Evolutionary conservation across 2,888 invertebrate genomes (phyloP).

Genomic region (Mechanitis messenoides): DNA sequence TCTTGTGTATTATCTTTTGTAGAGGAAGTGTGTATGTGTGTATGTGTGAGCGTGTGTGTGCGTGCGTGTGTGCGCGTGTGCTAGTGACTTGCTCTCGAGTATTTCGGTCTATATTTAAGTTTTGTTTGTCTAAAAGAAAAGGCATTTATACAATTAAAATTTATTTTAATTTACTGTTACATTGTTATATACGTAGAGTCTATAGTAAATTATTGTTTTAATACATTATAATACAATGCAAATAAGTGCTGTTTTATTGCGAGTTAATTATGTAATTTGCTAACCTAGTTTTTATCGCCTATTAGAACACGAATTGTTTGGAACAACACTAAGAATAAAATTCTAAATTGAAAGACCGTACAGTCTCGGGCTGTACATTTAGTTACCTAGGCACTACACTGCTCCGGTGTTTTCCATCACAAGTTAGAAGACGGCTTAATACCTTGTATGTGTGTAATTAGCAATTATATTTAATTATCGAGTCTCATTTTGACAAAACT

Average conservation of each 20-base stretch:
- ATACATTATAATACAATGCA: slow-evolving; percentile 42
- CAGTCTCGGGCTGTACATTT: background rate
- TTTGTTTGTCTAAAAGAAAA: slow-evolving; percentile 56
- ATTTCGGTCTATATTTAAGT: slow-evolving; percentile 45
- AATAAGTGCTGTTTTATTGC: slow-evolving; percentile 22
- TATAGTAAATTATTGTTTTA: slow-evolving; percentile 71
- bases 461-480: slow-evolving; percentile 1
- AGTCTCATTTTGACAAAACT: slow-evolving; percentile 4
- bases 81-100: slow-evolving; percentile 36
- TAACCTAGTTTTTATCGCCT: slow-evolving; percentile 14
- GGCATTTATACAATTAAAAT: slow-evolving; percentile 67
- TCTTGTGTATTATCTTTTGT: slow-evolving; percentile 51
- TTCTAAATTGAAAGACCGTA: background rate
- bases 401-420: slow-evolving; percentile 2
- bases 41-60: too few relatives aligned
- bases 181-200: slow-evolving; percentile 69
- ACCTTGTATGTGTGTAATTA: slow-evolving; percentile 3
- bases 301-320: slow-evolving; percentile 10
- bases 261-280: slow-evolving; percentile 20
- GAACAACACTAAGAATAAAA: slow-evolving; percentile 6
- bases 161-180: slow-evolving; percentile 66
- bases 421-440: background rate
- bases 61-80: slow-evolving; percentile 29
- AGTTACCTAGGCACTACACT: slow-evolving; percentile 1
- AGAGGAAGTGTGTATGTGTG: slow-evolving; percentile 36